Percentiles rank a stretch among this genome's conserved stretches.
These are phyloP conservation scores for Heteromurus nitidus DNA, from an alignment of 2,888 invertebrate genomes.

Conservation along the genomic window DNA sequence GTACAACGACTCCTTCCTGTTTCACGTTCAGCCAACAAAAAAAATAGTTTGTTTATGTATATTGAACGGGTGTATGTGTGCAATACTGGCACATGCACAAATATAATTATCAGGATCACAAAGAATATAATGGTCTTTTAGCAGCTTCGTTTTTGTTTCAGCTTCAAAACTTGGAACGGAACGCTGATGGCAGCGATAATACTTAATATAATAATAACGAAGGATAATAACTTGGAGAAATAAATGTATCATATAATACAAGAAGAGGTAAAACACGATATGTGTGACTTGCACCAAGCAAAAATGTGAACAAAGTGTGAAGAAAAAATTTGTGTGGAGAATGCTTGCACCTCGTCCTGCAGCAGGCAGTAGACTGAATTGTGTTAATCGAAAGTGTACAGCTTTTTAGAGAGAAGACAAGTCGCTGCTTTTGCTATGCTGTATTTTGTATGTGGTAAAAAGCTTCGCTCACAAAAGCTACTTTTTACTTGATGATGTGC, in stretches of 20 bases:
- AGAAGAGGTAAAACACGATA: not conserved
- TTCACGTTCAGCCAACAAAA: not conserved
- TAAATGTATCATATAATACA: not conserved
- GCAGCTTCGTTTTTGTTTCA: not conserved
- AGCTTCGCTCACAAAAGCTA: not conserved
- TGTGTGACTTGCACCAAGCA: not conserved
- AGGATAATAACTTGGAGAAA: constrained; percentile 28
- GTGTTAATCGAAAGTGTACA: constrained; percentile 15
- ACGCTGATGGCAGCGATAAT: not conserved
- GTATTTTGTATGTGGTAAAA: too few relatives aligned
- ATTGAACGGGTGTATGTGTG: not conserved
- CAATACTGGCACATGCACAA: too few relatives aligned
- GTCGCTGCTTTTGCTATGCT: not conserved
- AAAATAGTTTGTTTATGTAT: not conserved
- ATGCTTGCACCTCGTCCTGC: constrained; percentile 27
- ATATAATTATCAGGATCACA: not conserved
- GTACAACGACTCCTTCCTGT: too few relatives aligned
- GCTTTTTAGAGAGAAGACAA: constrained; percentile 5
- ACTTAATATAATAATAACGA: constrained; percentile 5
- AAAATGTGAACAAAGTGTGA: not conserved
- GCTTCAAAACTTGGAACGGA: not conserved
- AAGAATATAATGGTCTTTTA: not conserved
- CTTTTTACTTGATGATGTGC: not conserved
- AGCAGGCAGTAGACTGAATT: constrained; percentile 52
- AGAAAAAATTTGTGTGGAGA: not conserved